phyloP scores from a whole-genome alignment of 2,888 invertebrate species.

The Sarcophaga subvicina region DNA sequence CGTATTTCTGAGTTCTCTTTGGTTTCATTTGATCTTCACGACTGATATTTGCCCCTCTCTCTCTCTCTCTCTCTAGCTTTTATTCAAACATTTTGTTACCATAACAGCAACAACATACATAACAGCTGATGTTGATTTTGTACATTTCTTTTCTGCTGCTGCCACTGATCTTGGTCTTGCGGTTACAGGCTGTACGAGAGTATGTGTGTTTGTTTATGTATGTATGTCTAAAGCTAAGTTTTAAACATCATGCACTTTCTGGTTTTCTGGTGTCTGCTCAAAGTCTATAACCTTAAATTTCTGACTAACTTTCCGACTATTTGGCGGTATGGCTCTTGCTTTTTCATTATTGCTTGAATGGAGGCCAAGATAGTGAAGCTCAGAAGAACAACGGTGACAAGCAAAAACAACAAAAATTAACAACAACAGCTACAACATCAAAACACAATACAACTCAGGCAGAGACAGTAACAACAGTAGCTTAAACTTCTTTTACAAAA shows the following conservation, averaged over 20 bases:
- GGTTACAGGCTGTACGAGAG: background rate
- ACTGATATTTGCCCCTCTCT: background rate
- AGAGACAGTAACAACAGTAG: conserved; percentile 55
- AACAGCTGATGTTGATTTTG: conserved; percentile 44
- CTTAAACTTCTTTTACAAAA: conserved; percentile 40
- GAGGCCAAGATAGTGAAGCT: conserved; percentile 48
- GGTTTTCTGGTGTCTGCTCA: conserved; percentile 68
- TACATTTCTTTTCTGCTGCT: conserved; percentile 26
- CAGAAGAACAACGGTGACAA: conserved; percentile 64
- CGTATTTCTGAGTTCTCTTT: background rate
- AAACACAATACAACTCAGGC: conserved; percentile 1
- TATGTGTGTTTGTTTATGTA: conserved; percentile 42
- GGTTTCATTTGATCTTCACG: background rate
- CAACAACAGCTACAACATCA: background rate
- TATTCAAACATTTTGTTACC: conserved; percentile 46
- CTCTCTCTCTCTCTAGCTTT: conserved; percentile 46
- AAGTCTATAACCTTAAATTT: conserved; percentile 41
- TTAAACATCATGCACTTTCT: conserved; percentile 73
- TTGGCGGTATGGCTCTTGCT: conserved; percentile 25
- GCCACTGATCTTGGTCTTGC: conserved; percentile 52
- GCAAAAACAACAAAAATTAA: conserved; percentile 14
- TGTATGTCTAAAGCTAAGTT: conserved; percentile 42
- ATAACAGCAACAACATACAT: conserved; percentile 13
- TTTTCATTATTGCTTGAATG: conserved; percentile 27
- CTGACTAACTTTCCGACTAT: conserved; percentile 22